Evolutionary conservation across 2,113 vertebrate species (phyloP), one percentile per base, ranked within the genome.

Genomic region (Anser cygnoides): DNA sequence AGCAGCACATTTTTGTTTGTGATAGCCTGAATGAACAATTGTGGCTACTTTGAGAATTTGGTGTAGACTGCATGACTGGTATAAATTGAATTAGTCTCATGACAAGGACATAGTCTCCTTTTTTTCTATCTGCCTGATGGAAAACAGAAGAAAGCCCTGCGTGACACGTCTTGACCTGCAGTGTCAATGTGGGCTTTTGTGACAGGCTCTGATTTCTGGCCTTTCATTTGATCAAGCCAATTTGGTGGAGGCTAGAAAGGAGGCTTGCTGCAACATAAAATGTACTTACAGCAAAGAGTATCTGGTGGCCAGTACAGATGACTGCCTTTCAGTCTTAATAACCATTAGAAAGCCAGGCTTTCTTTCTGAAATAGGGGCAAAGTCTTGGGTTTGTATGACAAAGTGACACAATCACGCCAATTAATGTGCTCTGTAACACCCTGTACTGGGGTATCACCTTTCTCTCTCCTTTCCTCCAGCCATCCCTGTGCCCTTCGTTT

Each of bases 1-100:
- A 96, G 94, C 91, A 87, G 93, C 90, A 94, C 84, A 21, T 88
- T 94, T 88, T 84, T 87, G 93, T 89, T 94, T 91, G 92, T 5
- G 13, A 41, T 72, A 21, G 58, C 80, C 96, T 97, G 92, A 96
- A 89, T 88, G 59, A 93, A 91, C 95, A 91, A 71, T 91, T 95
- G 96, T 94, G 93, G 79, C 94, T 76, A 68, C 94, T 17, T 11
- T 62, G 95, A 97, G 96, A 90, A 96, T 91, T 72, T 82, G 93
- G 85, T 91, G 83, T 92, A 83, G 97, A 97, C 97, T 97, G 96
- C 92, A 96, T 96, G 98, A 97, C 97, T 96, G 93, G 95, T 96
- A 93, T 92, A 93, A 98, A 98, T 98, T 96, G 95, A 97, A 98
- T 98, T 98, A 98, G 97, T 95, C 33, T 35, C 90, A 66, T 96